These are phyloP conservation scores for Lithophane socia DNA, from an alignment of 2,888 invertebrate genomes.

Conservation along the genomic window DNA sequence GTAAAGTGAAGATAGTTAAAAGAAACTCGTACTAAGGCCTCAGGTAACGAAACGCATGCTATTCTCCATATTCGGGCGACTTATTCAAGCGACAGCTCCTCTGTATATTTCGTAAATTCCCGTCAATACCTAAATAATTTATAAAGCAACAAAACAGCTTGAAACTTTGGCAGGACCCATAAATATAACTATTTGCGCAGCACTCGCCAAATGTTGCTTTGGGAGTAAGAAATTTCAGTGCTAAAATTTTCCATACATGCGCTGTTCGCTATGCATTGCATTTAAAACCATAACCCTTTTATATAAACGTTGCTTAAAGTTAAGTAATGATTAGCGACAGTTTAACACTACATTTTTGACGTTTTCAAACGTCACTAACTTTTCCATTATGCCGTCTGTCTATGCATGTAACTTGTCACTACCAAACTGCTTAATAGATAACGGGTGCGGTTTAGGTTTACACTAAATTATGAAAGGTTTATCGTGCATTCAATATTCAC, in stretches of 20 bases:
- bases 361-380: too few relatives aligned
- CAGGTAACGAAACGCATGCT: not conserved
- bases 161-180: slow-evolving; percentile 26
- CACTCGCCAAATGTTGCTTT: slow-evolving; percentile 26
- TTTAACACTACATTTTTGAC: too few relatives aligned
- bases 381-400: too few relatives aligned
- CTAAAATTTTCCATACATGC: not conserved
- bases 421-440: not conserved
- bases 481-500: not conserved
- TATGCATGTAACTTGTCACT: not conserved
- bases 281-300: not conserved
- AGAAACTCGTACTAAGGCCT: too few relatives aligned
- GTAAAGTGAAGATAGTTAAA: too few relatives aligned
- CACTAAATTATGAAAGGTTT: too few relatives aligned
- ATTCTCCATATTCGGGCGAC: slow-evolving; percentile 7
- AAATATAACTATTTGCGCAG: slow-evolving; percentile 47
- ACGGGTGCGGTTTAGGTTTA: too few relatives aligned
- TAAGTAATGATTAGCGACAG: too few relatives aligned
- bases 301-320: too few relatives aligned
- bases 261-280: not conserved
- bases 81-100: slow-evolving; percentile 9
- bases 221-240: not conserved
- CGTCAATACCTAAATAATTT: slow-evolving; percentile 29
- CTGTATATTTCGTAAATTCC: slow-evolving; percentile 25
- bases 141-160: slow-evolving; percentile 45